Base-by-base conservation (phyloP, 2,888 invertebrate genomes). In the Frankliniella intonsa region DNA sequence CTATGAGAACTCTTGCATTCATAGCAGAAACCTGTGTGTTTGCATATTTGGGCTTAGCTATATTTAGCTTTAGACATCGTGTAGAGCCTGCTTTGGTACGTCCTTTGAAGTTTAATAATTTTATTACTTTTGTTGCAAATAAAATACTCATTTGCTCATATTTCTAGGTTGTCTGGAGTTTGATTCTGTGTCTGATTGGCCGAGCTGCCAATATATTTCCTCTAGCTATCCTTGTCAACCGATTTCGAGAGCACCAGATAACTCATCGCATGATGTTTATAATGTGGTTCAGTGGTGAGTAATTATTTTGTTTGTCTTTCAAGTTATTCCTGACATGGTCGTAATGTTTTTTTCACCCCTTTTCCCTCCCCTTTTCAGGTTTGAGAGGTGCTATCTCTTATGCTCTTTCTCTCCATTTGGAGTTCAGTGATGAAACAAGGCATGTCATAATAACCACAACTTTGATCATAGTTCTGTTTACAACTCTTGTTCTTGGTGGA, bases 11-110 rank as follows among this genome's bases (percentile, higher is more conserved):
- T 0, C 90, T 99, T 83, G 96, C 99, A 3, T 99, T 99, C 87
- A 97, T 99, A 84, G 98, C 96, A 85, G 99, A 99, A 89, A 99
- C 99, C 0, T 98, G 98, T 88, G 98, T 99, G 0, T 99, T 99
- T 91, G 99, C 99, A 8, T 99, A 99, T 87, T 91, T 99, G 83
- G 99, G 97, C 82, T 89, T 98, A 85, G 97, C 97, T 50, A 92
- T 98, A 86, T 97, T 94, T 88, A 99, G 98, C 87, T 99, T 99
- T 88, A 93, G 95, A 85, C 96, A 99, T 87, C 92, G 96, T 83
- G 95, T 98, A 81, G 90, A 91, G 85, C 87, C 87, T 19, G 89
- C 91, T 19, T 87, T 92, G 80, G 69, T 76, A 76, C 9, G 38
- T 38, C 38, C 38, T 5, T 38, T 76, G 55, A 14, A 12, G 38